Conservation (phyloP, 2,888 invertebrate species). For the Eupsilia transversa region DNA sequence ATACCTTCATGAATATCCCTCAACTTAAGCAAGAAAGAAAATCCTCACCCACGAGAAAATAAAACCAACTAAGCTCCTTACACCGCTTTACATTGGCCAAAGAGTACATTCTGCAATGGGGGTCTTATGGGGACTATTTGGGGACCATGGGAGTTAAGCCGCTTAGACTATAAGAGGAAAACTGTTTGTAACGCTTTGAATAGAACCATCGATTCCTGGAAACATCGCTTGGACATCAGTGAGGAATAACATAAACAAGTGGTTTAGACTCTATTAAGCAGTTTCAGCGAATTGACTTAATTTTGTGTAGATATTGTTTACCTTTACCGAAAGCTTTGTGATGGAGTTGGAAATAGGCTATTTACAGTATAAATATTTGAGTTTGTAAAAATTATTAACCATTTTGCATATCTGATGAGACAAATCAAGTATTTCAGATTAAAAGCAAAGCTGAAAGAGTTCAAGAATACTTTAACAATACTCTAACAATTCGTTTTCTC, state of each 20-base stretch:
- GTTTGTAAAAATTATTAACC: neutral
- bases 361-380: neutral
- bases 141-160: slow-evolving; percentile 33
- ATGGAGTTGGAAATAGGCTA: neutral
- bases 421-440: neutral
- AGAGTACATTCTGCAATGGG: slow-evolving; percentile 29
- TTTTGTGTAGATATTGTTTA: slow-evolving; percentile 8
- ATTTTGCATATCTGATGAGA: neutral
- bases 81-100: slow-evolving; percentile 12
- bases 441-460: neutral
- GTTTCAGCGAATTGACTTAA: neutral
- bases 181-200: neutral
- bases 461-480: neutral
- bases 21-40: slow-evolving; percentile 9
- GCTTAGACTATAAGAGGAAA: slow-evolving; percentile 34
- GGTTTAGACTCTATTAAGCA: slow-evolving; percentile 11
- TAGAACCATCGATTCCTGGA: slow-evolving; percentile 2
- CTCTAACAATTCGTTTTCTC: neutral
- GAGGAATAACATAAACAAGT: neutral
- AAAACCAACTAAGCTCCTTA: slow-evolving; percentile 27
- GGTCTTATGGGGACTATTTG: slow-evolving; percentile 24
- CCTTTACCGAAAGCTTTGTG: neutral
- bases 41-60: slow-evolving; percentile 1
- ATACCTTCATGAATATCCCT: slow-evolving; percentile 9
- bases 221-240: neutral